Percentiles rank a stretch among this genome's conserved stretches.
Conservation (phyloP, 2,113 vertebrate species). For the Semnornis frantzii region DNA sequence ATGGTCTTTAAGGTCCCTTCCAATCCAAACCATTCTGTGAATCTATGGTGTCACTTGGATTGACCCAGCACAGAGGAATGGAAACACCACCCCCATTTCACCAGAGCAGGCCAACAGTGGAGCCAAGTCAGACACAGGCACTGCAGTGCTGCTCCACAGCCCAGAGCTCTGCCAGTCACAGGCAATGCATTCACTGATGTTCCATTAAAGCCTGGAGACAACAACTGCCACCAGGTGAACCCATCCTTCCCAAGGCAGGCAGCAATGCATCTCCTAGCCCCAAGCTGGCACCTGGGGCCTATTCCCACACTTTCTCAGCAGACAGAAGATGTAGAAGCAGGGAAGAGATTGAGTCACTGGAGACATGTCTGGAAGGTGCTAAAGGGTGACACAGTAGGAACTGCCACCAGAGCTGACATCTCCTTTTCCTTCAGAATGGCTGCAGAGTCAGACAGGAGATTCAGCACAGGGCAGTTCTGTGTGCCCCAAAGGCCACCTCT, state of each 20-base stretch:
- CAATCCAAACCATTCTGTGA: no score
- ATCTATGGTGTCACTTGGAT: background rate
- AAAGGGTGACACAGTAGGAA: background rate
- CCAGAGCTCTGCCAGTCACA: background rate
- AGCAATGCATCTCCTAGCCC: background rate
- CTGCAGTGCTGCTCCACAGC: background rate
- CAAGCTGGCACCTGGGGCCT: background rate
- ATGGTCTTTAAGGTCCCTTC: no score
- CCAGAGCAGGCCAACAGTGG: rapidly evolving
- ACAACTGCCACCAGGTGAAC: background rate
- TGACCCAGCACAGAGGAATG: background rate
- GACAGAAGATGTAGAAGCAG: background rate
- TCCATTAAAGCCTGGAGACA: background rate
- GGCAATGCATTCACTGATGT: background rate
- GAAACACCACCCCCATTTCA: background rate
- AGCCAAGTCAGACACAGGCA: background rate
- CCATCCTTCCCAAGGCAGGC: rapidly evolving
- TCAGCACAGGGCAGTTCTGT: background rate
- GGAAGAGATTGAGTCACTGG: background rate
- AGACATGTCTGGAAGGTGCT: background rate
- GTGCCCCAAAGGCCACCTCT: background rate
- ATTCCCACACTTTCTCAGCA: background rate
- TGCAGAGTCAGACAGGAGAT: background rate
- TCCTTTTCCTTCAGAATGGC: background rate
- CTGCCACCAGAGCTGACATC: background rate